phyloP scores from a whole-genome alignment of 1,140 invertebrate genomes.

The Scaptomyza pallida region DNA sequence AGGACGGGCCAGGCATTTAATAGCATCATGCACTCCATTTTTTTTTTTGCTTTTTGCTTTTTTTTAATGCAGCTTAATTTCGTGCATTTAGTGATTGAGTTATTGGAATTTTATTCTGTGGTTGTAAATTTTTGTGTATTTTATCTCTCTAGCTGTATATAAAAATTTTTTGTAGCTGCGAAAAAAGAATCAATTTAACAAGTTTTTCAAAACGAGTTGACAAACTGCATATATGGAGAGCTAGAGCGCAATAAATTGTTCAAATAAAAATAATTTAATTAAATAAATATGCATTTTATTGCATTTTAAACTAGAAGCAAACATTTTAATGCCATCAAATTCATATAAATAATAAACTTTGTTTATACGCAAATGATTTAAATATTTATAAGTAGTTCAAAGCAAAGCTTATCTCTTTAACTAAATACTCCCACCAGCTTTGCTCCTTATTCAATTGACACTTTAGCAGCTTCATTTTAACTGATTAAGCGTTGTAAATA shows the following conservation, averaged over 20 bases:
- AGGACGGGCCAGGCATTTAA: slow-evolving; percentile 23
- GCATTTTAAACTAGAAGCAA: too few relatives aligned
- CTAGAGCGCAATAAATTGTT: neutral
- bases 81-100: slow-evolving; percentile 24
- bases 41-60: slow-evolving; percentile 7
- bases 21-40: neutral
- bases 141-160: too few relatives aligned
- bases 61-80: slow-evolving; percentile 36
- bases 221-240: neutral
- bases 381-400: too few relatives aligned
- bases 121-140: neutral
- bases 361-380: too few relatives aligned
- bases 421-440: too few relatives aligned
- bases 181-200: neutral
- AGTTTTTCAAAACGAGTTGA: neutral
- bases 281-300: too few relatives aligned
- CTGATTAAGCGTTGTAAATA: neutral
- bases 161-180: neutral
- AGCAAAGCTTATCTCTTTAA: neutral
- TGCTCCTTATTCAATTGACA: neutral
- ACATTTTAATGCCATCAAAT: too few relatives aligned
- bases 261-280: neutral
- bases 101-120: slow-evolving; percentile 18
- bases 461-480: slow-evolving; percentile 13
- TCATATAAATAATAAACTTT: too few relatives aligned